Percentiles rank a stretch among this genome's conserved stretches.
phyloP scores from a whole-genome alignment of 2,888 invertebrate genomes.

The Sericinus montela region DNA sequence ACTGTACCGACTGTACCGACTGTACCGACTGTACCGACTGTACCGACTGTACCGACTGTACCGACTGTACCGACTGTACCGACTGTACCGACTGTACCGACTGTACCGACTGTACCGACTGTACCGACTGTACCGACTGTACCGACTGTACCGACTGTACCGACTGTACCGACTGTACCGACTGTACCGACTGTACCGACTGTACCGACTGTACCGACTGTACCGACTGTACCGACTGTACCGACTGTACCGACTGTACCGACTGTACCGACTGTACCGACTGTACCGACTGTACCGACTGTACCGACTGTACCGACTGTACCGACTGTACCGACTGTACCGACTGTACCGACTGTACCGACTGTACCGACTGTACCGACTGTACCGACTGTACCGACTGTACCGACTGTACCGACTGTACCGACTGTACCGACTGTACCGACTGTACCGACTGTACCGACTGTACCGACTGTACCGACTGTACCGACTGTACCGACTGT shows the following conservation, averaged over 20 bases:
- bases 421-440: slow-evolving; percentile 39
- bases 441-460: too few relatives aligned
- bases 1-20: too few relatives aligned
- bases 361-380: too few relatives aligned
- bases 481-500: too few relatives aligned
- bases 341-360: not conserved
- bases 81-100: too few relatives aligned
- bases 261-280: too few relatives aligned
- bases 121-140: too few relatives aligned
- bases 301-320: too few relatives aligned
- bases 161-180: not conserved
- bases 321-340: slow-evolving; percentile 39
- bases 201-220: slow-evolving; percentile 34
- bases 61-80: slow-evolving; percentile 39
- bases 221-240: too few relatives aligned
- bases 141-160: slow-evolving; percentile 39
- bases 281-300: slow-evolving; percentile 40
- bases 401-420: too few relatives aligned
- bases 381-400: slow-evolving; percentile 34
- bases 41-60: too few relatives aligned
- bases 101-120: slow-evolving; percentile 40
- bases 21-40: slow-evolving; percentile 34
- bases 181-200: too few relatives aligned
- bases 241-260: slow-evolving; percentile 39
- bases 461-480: slow-evolving; percentile 40